Evolutionary conservation across 2,797 vertebrate genomes (phyloP).

Genomic region (Gallinago solitaria): DNA sequence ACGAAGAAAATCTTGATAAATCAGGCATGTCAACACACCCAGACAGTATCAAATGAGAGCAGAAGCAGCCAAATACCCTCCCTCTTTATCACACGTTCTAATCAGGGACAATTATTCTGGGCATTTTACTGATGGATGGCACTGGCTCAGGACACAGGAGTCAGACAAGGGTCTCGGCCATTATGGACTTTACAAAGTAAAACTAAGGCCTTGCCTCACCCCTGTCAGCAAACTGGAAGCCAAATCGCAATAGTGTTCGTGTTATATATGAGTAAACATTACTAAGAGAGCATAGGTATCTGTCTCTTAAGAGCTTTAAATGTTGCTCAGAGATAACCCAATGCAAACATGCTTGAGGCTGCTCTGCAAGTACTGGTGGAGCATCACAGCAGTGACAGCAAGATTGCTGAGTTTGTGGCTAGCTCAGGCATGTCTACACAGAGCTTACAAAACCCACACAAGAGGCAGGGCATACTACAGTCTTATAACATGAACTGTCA

Average conservation of each 20-base stretch:
- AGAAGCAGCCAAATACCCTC: constrained; percentile 8
- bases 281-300: not conserved
- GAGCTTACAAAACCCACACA: not conserved
- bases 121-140: not conserved
- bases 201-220: not conserved
- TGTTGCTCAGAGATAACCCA: not conserved
- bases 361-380: not conserved
- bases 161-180: not conserved
- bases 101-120: not conserved
- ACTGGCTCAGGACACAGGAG: not conserved
- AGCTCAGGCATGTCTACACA: not conserved
- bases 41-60: not conserved
- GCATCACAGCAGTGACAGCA: not conserved
- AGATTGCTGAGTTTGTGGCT: not conserved
- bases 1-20: constrained; percentile 29
- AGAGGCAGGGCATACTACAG: not conserved
- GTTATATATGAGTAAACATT: not conserved
- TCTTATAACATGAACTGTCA: not conserved
- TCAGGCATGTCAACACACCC: constrained; percentile 16
- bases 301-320: not conserved
- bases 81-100: not conserved
- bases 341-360: not conserved
- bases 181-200: not conserved
- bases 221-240: not conserved
- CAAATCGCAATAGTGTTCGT: not conserved